A percentile compares a stretch with the other conserved stretches of the same genome.
Conservation (phyloP, 2,113 vertebrate genomes). For the Alethe castanea region DNA sequence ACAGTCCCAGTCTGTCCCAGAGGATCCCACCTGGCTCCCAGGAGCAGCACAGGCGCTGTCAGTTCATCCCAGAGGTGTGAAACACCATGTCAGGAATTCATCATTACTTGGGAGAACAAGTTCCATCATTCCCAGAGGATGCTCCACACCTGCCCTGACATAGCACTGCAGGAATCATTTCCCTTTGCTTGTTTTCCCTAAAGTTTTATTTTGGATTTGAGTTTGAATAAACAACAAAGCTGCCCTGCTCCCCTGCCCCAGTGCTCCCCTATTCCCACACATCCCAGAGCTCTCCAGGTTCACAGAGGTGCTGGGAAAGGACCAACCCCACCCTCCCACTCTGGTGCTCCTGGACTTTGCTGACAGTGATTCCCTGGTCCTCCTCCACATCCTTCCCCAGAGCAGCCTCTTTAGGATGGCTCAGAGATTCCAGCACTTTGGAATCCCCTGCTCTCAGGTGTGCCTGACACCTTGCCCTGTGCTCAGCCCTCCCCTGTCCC, state of each 20-base stretch:
- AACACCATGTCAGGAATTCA: neutral
- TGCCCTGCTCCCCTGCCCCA: neutral
- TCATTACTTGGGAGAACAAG: neutral
- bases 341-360: neutral
- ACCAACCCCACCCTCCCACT: neutral
- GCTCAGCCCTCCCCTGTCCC: neutral
- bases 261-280: neutral
- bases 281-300: too few relatives aligned
- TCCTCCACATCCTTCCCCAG: neutral
- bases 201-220: neutral
- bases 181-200: neutral
- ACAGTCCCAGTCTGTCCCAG: neutral
- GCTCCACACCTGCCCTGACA: neutral
- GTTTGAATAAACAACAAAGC: neutral
- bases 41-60: neutral
- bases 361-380: neutral
- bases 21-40: neutral
- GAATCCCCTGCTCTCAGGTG: neutral
- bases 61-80: rapidly evolving
- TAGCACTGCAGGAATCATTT: neutral
- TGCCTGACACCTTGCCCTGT: neutral
- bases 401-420: neutral
- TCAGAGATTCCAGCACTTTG: neutral
- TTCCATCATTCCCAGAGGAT: neutral
- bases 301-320: neutral